These are phyloP conservation scores for Rhyacophila brunnea DNA, from an alignment of 1,140 invertebrate genomes.

Conservation along the genomic window DNA sequence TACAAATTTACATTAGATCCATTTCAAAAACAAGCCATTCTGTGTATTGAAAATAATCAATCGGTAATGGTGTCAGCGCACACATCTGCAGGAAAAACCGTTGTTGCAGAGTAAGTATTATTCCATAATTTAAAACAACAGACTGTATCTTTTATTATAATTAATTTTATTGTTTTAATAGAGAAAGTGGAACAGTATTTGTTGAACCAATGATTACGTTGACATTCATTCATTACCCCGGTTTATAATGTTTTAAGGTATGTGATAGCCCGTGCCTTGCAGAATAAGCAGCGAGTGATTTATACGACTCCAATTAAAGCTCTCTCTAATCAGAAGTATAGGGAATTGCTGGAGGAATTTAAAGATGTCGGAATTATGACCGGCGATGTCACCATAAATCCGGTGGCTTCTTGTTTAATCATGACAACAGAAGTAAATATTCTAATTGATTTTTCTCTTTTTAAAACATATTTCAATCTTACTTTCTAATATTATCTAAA, in stretches of 20 bases:
- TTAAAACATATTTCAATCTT: too few relatives aligned
- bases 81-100: conserved; percentile 99
- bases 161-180: not conserved
- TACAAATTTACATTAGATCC: conserved; percentile 96
- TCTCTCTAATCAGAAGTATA: conserved; percentile 93
- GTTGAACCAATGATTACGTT: not conserved
- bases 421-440: conserved; percentile 96
- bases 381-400: conserved; percentile 99
- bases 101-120: conserved; percentile 90
- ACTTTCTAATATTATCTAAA: too few relatives aligned
- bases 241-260: conserved; percentile 53
- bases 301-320: conserved; percentile 99
- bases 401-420: conserved; percentile 93
- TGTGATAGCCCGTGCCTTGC: conserved; percentile 69
- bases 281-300: conserved; percentile 84
- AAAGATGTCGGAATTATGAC: conserved; percentile 97
- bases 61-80: conserved; percentile 98
- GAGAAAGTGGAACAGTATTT: not conserved
- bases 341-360: conserved; percentile 97
- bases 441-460: conserved; percentile 83
- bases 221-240: not conserved
- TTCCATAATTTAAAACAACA: conserved; percentile 2
- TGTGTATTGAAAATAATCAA: conserved; percentile 97
- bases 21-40: conserved; percentile 97
- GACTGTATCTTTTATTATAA: not conserved